Evolutionary conservation across 2,797 vertebrate species (phyloP).

Genomic region (Diceros bicornis): DNA sequence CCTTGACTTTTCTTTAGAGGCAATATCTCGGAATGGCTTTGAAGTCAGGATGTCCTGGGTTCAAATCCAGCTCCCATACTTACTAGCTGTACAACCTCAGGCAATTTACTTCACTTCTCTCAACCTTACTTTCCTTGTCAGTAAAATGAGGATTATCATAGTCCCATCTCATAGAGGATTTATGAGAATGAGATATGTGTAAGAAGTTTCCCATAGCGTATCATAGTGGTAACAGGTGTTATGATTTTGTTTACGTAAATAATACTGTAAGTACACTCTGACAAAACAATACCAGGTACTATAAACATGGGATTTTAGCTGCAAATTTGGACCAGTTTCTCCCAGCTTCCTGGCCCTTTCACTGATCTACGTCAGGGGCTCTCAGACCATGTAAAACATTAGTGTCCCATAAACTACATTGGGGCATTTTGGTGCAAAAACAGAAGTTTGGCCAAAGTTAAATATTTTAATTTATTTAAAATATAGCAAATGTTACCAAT

Average conservation of each 20-base stretch:
- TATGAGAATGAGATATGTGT: not conserved
- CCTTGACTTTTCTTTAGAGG: not conserved
- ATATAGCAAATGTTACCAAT: constrained; percentile 1
- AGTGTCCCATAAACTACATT: not conserved
- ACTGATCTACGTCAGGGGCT: not conserved
- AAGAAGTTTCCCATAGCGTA: not conserved
- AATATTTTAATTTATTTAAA: constrained; percentile 43
- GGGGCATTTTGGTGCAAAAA: not conserved
- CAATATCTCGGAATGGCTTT: not conserved
- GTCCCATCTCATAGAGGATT: not conserved
- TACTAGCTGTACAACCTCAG: not conserved
- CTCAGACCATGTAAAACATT: not conserved
- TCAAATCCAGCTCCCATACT: not conserved
- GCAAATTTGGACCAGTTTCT: not conserved
- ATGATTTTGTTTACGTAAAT: not conserved
- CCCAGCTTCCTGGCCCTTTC: not conserved
- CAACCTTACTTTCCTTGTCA: not conserved
- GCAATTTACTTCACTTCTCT: not conserved
- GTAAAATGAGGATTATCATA: not conserved
- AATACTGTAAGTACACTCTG: not conserved
- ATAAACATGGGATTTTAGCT: not conserved
- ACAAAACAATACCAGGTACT: not conserved
- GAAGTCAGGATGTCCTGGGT: not conserved
- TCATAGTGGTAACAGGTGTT: not conserved
- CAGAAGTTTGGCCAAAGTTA: not conserved